These are phyloP conservation scores for Stegophylla sp. DNA, from an alignment of 2,888 invertebrate species.

Conservation along the genomic window DNA sequence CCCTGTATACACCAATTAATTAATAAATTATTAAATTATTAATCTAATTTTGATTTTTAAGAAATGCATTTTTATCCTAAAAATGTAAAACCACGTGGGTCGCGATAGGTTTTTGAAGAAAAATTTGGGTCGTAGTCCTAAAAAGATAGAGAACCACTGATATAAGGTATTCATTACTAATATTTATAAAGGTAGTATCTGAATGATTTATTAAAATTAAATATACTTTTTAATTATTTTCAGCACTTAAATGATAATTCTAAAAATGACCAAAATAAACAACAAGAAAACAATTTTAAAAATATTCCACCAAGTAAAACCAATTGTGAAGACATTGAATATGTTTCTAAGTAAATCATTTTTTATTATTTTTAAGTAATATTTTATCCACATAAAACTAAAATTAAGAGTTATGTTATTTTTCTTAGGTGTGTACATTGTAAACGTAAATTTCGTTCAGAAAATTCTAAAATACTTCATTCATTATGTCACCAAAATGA, in stretches of 20 bases:
- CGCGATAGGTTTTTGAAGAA: no score
- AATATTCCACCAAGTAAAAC: slow-evolving; percentile 26
- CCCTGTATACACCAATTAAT: no score
- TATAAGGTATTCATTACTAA: no score
- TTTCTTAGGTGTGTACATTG: slow-evolving; percentile 47
- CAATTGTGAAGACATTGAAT: slow-evolving; percentile 47
- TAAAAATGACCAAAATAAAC: slow-evolving; percentile 13
- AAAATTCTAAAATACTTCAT: slow-evolving; percentile 55
- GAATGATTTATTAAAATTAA: neutral
- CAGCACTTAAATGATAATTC: slow-evolving; percentile 29
- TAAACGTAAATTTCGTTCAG: slow-evolving; percentile 53
- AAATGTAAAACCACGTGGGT: no score
- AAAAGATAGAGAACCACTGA: no score
- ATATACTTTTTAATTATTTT: neutral
- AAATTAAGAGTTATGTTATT: neutral
- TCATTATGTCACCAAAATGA: slow-evolving; percentile 51
- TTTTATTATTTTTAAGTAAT: neutral
- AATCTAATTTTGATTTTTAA: no score
- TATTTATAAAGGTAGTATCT: no score
- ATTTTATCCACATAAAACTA: neutral
- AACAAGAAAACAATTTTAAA: slow-evolving; percentile 12
- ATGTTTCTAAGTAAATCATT: slow-evolving; percentile 43
- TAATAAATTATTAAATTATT: no score
- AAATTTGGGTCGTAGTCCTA: no score
- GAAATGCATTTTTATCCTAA: no score